These are phyloP conservation scores for Eubucco bourcierii DNA, from an alignment of 2,113 vertebrate genomes.

Conservation along the genomic window DNA sequence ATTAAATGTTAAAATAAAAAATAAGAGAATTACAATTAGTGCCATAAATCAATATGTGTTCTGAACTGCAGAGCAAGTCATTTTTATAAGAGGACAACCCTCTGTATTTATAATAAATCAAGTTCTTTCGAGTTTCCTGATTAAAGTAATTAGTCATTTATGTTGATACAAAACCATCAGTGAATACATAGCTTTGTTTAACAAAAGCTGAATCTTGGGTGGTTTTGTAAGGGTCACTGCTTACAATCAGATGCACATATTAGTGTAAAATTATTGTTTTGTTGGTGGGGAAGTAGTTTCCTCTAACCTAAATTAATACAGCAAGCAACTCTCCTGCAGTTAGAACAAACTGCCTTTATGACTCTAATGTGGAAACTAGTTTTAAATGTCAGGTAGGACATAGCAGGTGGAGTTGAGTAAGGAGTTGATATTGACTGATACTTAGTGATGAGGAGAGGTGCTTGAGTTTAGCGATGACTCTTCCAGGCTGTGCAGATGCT, in stretches of 20 bases:
- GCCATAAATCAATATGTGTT: slow-evolving; percentile 29
- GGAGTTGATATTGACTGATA: neutral
- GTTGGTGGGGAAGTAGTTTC: neutral
- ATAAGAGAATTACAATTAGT: neutral
- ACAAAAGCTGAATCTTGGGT: neutral
- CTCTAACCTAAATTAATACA: neutral
- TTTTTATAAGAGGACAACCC: neutral
- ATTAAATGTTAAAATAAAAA: slow-evolving; percentile 32
- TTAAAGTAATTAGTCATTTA: slow-evolving; percentile 62
- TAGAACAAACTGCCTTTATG: neutral
- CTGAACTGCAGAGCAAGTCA: neutral
- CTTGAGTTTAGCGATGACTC: too few relatives aligned
- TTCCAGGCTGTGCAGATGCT: neutral
- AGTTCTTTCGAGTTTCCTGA: slow-evolving; percentile 32
- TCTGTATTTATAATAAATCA: slow-evolving; percentile 27
- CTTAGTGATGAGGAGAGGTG: neutral
- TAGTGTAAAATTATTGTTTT: neutral
- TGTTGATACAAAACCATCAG: slow-evolving; percentile 12
- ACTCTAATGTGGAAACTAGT: neutral
- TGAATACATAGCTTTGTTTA: neutral
- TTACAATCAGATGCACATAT: neutral
- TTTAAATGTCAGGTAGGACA: neutral
- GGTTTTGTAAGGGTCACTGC: neutral
- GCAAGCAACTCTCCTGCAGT: neutral
- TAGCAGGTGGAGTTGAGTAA: neutral